Evolutionary conservation across 2,113 vertebrate genomes (phyloP).

Genomic region (Desmodus rotundus): DNA sequence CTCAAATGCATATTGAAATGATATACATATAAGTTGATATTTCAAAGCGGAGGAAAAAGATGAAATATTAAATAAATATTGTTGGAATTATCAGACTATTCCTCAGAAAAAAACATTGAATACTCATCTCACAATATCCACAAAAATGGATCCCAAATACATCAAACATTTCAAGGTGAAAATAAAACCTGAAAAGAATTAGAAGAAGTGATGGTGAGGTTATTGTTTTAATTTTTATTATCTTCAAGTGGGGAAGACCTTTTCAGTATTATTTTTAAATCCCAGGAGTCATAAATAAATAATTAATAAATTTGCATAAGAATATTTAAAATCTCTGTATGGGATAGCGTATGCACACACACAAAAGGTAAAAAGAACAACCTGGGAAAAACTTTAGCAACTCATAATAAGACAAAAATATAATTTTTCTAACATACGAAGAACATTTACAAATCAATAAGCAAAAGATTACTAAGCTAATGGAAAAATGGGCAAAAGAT

Average conservation of each 20-base stretch:
- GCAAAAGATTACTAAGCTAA: not conserved
- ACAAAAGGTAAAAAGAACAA: not conserved
- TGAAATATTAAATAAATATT: not conserved
- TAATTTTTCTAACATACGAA: constrained; percentile 22
- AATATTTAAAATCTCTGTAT: not conserved
- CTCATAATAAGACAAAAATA: not conserved
- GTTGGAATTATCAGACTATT: not conserved
- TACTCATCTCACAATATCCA: not conserved
- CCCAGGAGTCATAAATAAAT: not conserved
- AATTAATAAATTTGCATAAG: not conserved
- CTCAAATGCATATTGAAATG: not conserved
- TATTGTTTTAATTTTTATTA: constrained; percentile 4
- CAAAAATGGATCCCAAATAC: not conserved
- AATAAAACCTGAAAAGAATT: not conserved
- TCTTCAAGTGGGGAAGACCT: not conserved
- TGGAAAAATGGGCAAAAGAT: not conserved
- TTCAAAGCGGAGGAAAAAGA: not conserved
- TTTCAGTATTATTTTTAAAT: not conserved
- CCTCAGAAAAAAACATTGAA: not conserved
- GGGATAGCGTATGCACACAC: not conserved
- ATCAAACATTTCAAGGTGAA: not conserved
- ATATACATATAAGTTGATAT: not conserved
- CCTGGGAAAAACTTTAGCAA: no score
- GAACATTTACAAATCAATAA: not conserved
- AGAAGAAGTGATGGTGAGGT: not conserved